Conservation (phyloP, 2,797 vertebrate genomes). For the Eulemur mongoz region DNA sequence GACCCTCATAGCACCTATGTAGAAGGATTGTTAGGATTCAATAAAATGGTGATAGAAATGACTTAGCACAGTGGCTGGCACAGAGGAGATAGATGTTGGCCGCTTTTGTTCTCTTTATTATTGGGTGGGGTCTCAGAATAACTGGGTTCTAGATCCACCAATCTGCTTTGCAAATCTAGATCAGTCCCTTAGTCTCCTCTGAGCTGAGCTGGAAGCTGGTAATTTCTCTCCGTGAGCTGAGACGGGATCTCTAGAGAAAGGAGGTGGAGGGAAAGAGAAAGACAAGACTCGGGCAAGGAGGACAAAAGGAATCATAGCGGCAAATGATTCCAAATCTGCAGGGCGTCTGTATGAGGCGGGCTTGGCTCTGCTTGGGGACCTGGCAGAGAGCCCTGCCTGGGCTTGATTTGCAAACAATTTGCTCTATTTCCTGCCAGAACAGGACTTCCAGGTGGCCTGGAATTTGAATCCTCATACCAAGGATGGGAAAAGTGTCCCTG, state of each 20-base stretch:
- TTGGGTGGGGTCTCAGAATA: not conserved
- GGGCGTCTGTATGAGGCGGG: not conserved
- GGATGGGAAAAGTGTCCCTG: conserved; percentile 33
- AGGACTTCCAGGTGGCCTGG: conserved; percentile 58
- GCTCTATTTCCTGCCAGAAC: conserved; percentile 70
- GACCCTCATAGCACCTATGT: not conserved
- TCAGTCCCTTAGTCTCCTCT: not conserved
- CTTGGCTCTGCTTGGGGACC: conserved; percentile 46
- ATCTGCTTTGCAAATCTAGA: not conserved
- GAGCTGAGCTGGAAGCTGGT: not conserved
- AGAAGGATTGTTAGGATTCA: not conserved
- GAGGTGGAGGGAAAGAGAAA: not conserved
- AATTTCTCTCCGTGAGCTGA: not conserved
- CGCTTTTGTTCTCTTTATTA: not conserved
- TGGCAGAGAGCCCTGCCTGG: conserved; percentile 58
- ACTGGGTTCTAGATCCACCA: not conserved
- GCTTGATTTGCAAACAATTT: conserved; percentile 67
- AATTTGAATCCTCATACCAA: conserved; percentile 51
- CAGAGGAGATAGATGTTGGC: not conserved
- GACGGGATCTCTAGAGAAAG: not conserved
- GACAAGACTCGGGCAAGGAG: not conserved
- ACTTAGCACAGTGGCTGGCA: not conserved
- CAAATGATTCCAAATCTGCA: not conserved
- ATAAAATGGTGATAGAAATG: not conserved
- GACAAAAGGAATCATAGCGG: not conserved